These are phyloP conservation scores for Nesometra sesokonis DNA, from an alignment of 35 echinoderm and acorn worm species.

Conservation along the genomic window DNA sequence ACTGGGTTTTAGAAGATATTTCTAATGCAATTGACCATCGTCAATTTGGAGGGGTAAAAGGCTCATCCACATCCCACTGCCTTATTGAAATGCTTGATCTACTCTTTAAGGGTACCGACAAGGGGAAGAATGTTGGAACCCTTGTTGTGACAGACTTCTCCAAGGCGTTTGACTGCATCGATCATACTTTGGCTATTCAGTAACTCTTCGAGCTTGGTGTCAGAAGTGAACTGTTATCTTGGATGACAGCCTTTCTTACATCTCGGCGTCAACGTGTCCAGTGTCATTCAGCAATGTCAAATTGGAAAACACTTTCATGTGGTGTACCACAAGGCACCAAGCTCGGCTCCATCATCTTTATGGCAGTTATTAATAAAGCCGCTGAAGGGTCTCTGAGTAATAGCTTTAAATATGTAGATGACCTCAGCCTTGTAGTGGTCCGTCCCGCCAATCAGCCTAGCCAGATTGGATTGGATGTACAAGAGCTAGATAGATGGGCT, in stretches of 20 bases:
- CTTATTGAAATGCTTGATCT: slow-evolving; percentile 9
- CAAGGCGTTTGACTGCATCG: slow-evolving; percentile 33
- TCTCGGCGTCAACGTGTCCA: slow-evolving; percentile 14
- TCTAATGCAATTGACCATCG: neutral
- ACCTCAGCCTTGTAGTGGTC: slow-evolving; percentile 2
- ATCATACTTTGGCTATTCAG: slow-evolving; percentile 11
- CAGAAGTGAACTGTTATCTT: slow-evolving; percentile 1
- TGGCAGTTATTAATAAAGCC: slow-evolving; percentile 24
- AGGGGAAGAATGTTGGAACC: neutral
- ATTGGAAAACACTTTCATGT: neutral
- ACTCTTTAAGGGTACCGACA: slow-evolving; percentile 6
- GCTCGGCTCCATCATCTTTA: slow-evolving; percentile 19
- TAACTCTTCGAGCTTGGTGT: slow-evolving; percentile 11
- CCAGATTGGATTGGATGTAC: neutral
- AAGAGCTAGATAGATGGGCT: neutral
- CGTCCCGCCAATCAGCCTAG: neutral
- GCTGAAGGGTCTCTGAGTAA: neutral
- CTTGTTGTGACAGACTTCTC: slow-evolving; percentile 42
- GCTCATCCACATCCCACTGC: slow-evolving; percentile 19
- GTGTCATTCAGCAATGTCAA: neutral
- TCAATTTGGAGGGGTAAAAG: slow-evolving; percentile 23
- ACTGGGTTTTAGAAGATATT: slow-evolving; percentile 19
- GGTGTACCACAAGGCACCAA: slow-evolving; percentile 34
- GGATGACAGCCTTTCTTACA: slow-evolving; percentile 30
- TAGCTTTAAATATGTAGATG: too few species aligned